Evolutionary conservation across 1,140 invertebrate genomes (phyloP).

Genomic region (Sitobion miscanthi): DNA sequence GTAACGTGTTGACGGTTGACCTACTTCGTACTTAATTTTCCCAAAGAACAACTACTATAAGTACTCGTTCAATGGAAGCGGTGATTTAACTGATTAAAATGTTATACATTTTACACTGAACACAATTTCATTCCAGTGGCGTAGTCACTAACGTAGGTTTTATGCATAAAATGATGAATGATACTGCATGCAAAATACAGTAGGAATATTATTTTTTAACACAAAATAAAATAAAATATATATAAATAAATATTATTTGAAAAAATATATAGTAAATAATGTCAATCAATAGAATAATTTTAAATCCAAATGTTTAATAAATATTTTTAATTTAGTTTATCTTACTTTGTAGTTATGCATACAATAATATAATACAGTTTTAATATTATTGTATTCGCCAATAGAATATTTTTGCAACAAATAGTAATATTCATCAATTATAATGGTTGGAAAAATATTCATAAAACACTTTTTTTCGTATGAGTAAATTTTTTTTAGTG

Average conservation of each 20-base stretch:
- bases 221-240: background rate
- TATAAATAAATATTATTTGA: background rate
- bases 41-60: background rate
- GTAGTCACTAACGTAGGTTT: background rate
- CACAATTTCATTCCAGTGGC: background rate
- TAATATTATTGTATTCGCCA: background rate
- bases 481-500: background rate
- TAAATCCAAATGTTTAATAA: background rate
- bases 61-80: background rate
- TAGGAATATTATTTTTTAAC: too few relatives aligned
- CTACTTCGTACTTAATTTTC: background rate
- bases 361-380: background rate
- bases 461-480: background rate
- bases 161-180: background rate
- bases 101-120: background rate
- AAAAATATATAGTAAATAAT: background rate
- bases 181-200: background rate
- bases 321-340: background rate
- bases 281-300: background rate
- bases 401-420: background rate
- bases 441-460: background rate
- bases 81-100: background rate
- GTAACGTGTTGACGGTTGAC: background rate
- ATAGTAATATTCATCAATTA: background rate
- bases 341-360: background rate